Base-by-base conservation (phyloP, 2,888 invertebrate species). In the Eristalis arbustorum region DNA sequence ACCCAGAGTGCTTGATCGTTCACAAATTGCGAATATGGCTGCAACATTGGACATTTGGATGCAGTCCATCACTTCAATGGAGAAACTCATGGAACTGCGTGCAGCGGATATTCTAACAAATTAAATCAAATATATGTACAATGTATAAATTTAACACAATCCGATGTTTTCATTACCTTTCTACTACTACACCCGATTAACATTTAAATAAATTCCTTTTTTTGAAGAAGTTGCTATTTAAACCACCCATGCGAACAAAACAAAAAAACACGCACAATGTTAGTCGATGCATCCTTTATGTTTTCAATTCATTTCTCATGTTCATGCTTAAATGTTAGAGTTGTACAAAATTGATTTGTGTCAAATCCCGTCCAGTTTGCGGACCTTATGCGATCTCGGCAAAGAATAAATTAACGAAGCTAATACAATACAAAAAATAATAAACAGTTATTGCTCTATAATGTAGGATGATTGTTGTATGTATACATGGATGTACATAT, bases 1-100 rank as follows among this genome's bases (percentile, higher is more conserved):
- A 91, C 96, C 96, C 4, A 93, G 96, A 88, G 96, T 96, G 5
- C 93, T 96, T n/a, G 95, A 96, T 91, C 93, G 92, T 68, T 88
- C 90, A 28, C 93, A 93, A 89, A 93, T 93, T 8, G 91, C 91
- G 22, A 90, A 90, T 28, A 93, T 93, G 93, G 93, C 92, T 5
- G 90, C 90, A 59, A 92, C 92, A 1, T 84, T 93, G 83, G 93
- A 93, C 80, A 89, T 91, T 28, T 93, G 93, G 93, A 93, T 92
- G 92, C 90, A 91, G 23, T 91, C 93, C 62, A 93, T 93, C 57
- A 92, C 91, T 18, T 91, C 91, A 64, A 93, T 93, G 93, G 93
- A 93, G 81, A 91, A 93, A 83, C 89, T 93, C 56, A 93, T 93
- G 92, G 93, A 93, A 89, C 89, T 92, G 42, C 91, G 92, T 80